phyloP scores from a whole-genome alignment of 2,113 vertebrate genomes.

The Lasiurus borealis region DNA sequence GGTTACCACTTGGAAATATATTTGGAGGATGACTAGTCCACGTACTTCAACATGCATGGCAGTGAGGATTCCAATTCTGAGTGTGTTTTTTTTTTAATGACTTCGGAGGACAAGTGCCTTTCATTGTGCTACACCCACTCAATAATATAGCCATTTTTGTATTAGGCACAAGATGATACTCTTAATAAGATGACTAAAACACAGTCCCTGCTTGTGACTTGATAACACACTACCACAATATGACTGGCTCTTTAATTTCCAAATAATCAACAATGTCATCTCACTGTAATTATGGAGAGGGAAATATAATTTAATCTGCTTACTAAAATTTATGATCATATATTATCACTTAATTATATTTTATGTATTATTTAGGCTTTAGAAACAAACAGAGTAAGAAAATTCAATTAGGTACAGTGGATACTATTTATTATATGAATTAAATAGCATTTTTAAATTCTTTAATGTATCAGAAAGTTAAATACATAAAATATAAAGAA shows the following conservation, averaged over 20 bases:
- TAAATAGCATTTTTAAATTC: not conserved
- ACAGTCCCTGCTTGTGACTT: not conserved
- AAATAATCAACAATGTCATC: not conserved
- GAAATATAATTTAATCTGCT: not conserved
- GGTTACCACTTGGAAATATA: not conserved
- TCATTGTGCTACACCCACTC: not conserved
- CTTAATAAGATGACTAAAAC: not conserved
- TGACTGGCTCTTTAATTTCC: not conserved
- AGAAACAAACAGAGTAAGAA: slow-evolving; percentile 4
- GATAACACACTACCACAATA: not conserved
- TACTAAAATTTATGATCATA: not conserved
- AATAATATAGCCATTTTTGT: not conserved
- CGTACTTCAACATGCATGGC: not conserved
- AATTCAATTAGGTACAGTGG: not conserved
- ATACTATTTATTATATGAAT: not conserved
- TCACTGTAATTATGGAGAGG: not conserved
- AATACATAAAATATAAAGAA: not conserved
- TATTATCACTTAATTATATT: not conserved
- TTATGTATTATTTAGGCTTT: slow-evolving; percentile 2
- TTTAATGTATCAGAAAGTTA: not conserved
- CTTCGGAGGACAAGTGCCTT: not conserved
- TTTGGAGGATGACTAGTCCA: not conserved
- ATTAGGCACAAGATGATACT: not conserved
- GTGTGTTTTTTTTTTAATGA: not conserved
- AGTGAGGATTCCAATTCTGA: not conserved